Conservation (phyloP, 2,113 vertebrate species). For the Elanoides forficatus region DNA sequence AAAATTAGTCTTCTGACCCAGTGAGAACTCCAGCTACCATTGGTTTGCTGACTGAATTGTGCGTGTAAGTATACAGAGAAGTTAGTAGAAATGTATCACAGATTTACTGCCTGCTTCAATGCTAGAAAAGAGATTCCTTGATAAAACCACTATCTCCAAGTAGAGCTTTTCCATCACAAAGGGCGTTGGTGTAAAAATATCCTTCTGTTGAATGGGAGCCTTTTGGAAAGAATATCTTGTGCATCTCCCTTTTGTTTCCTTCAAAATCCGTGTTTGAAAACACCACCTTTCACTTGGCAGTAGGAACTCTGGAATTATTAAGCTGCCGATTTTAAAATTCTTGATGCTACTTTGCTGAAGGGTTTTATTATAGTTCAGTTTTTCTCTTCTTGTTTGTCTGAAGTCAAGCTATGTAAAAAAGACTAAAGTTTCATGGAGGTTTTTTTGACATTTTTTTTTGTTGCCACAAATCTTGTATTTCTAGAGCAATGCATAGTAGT, state of each 20-base stretch:
- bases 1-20: not conserved
- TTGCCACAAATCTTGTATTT: not conserved
- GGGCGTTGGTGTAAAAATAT: not conserved
- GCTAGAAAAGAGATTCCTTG: not conserved
- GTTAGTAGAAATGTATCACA: not conserved
- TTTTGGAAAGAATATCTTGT: not conserved
- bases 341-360: not conserved
- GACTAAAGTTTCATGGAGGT: not conserved
- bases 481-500: not conserved
- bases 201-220: not conserved
- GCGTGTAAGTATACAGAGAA: not conserved
- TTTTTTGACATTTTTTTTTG: not conserved
- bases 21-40: not conserved
- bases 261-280: not conserved
- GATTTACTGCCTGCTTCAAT: not conserved
- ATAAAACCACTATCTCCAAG: not conserved
- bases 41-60: not conserved
- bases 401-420: not conserved
- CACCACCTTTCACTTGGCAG: not conserved
- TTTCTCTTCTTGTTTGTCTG: not conserved
- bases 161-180: not conserved
- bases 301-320: not conserved
- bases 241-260: not conserved
- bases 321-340: not conserved
- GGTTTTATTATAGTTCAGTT: not conserved